Percentiles rank a stretch among this genome's conserved stretches.
Evolutionary conservation across 2,888 invertebrate species (phyloP).

Genomic region (Torymus aiolomorphi): DNA sequence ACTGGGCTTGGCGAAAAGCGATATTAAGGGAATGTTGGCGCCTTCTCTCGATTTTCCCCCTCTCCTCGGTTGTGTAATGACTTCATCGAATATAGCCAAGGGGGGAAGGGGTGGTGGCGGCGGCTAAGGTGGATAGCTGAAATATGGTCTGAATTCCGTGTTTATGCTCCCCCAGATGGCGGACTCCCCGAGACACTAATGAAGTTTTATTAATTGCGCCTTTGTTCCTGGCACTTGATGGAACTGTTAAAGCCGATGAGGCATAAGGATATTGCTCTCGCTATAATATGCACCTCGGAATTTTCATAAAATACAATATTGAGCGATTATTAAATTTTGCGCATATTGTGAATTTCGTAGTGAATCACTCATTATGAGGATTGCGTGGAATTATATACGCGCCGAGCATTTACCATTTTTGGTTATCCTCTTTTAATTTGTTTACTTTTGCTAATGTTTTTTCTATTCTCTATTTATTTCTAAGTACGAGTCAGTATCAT

Average conservation of each 20-base stretch:
- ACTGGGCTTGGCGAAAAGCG: constrained; percentile 36
- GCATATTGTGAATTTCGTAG: no score
- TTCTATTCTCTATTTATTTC: no score
- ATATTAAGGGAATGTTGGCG: constrained; percentile 44
- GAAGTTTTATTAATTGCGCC: constrained; percentile 50
- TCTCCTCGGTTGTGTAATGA: constrained; percentile 27
- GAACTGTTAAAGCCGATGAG: constrained; percentile 11
- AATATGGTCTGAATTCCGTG: constrained; percentile 43
- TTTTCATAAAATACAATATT: no score
- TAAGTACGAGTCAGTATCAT: no score
- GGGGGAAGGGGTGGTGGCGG: neutral
- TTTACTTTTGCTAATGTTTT: no score
- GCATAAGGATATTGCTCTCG: constrained; percentile 3
- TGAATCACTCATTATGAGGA: no score
- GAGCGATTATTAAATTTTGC: no score
- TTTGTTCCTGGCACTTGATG: constrained; percentile 30
- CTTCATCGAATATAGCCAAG: constrained; percentile 36
- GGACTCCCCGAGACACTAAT: constrained; percentile 23
- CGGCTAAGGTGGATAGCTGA: constrained; percentile 24
- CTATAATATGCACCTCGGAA: no score
- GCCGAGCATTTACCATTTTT: no score
- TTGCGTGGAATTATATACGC: no score
- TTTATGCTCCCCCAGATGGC: constrained; percentile 34
- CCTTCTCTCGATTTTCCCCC: constrained; percentile 28
- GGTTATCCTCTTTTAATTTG: no score